Evolutionary conservation across 2,888 invertebrate species (phyloP).

Genomic region (Drosophila paracracens): DNA sequence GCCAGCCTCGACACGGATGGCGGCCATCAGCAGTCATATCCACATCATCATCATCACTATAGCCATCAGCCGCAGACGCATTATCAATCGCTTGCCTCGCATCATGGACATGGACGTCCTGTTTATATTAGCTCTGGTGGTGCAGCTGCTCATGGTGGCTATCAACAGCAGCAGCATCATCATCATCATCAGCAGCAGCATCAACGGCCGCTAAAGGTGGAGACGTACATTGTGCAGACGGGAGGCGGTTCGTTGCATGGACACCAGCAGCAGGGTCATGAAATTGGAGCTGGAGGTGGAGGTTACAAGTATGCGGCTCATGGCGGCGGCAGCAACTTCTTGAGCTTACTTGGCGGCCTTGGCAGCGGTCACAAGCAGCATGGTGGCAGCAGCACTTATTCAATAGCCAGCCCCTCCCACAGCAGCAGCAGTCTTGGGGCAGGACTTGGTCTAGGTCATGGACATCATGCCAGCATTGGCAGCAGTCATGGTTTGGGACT

Average conservation of each 20-base stretch:
- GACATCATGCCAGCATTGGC: conserved; percentile 2
- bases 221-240: conserved; percentile 72
- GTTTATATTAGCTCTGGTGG: conserved; percentile 35
- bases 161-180: conserved; percentile 34
- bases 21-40: conserved; percentile 25
- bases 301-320: conserved; percentile 50
- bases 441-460: conserved; percentile 22
- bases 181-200: conserved; percentile 29
- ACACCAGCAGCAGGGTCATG: conserved; percentile 10
- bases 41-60: conserved; percentile 31
- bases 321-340: conserved; percentile 19
- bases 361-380: conserved; percentile 53
- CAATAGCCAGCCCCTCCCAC: conserved; percentile 46
- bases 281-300: conserved; percentile 12
- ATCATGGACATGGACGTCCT: conserved; percentile 52
- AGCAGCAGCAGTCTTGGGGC: conserved; percentile 36
- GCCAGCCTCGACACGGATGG: conserved; percentile 44
- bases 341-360: conserved; percentile 35
- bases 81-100: conserved; percentile 24
- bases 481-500: conserved; percentile 20
- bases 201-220: conserved; percentile 65
- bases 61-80: conserved; percentile 17
- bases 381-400: conserved; percentile 38
- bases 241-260: conserved; percentile 23
- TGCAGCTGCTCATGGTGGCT: conserved; percentile 16